Evolutionary conservation across 53 echinoderm and acorn worm genomes (phyloP), one percentile per base, ranked within the genome.

Genomic region (Luidia sarsii): DNA sequence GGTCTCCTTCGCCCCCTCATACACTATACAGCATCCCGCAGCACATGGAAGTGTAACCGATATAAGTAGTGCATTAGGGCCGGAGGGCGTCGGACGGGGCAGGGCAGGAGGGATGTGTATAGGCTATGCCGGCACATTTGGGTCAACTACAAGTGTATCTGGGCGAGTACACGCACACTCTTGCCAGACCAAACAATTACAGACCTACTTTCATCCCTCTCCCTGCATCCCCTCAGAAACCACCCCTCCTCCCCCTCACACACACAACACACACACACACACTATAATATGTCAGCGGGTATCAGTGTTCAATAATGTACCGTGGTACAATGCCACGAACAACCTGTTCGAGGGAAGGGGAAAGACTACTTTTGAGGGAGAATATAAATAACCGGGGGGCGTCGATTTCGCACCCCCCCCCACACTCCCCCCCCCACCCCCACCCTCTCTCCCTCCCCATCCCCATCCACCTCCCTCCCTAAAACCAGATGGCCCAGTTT

Each of bases 401-500:
- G 56, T 72, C 72, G 57, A 72, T 72, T 36, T 51, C 72, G 50
- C 35, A 22, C 7, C 65, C 36, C 13, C 22, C 21, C 37, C 37
- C 37, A 8, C 6, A 36, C 63, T n/a, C 41, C 41, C 30, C 20
- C 35, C 36, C 36, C 35, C 32, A 4, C 37, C 10, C 33, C 32
- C 63, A 34, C 63, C n/a, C n/a, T n/a, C n/a, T n/a, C n/a, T n/a
- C n/a, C n/a, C 22, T 39, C 37, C 37, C 37, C 10, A 11, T 34
- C 63, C 35, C 41, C 41, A 11, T 35, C 35, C 36, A 34, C 35
- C 32, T 15, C 37, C 10, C 33, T 35, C 63, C 63, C 63, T n/a
- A 55, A 54, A 72, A 72, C 56, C 72, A 72, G 72, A 72, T 72
- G 72, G 72, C 72, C 72, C 72, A 72, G 56, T 72, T 72, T 55